Evolutionary conservation across 1,140 invertebrate genomes (phyloP).

Genomic region (Papilio machaon): DNA sequence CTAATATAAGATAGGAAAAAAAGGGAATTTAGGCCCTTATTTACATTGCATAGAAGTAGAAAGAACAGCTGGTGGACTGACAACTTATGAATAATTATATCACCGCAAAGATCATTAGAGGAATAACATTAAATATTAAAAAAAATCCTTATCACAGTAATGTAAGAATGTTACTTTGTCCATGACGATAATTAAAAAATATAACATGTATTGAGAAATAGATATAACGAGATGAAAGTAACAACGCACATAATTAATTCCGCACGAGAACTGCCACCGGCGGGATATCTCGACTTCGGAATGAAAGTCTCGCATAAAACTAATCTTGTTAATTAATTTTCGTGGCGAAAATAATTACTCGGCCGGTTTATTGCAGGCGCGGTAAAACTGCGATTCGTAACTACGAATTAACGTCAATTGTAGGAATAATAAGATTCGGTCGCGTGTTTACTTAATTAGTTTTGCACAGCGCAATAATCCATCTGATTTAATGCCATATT

Average conservation of each 20-base stretch:
- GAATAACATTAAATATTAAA: background rate
- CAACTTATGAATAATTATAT: background rate
- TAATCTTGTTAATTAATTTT: slow-evolving; percentile 63
- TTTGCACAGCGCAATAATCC: background rate
- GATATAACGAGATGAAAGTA: slow-evolving; percentile 74
- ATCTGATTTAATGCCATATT: slow-evolving; percentile 7
- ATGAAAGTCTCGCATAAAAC: slow-evolving; percentile 51
- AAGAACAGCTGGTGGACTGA: background rate
- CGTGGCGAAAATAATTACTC: slow-evolving; percentile 52
- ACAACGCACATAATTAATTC: slow-evolving; percentile 63
- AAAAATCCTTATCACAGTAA: slow-evolving; percentile 1
- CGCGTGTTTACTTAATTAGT: slow-evolving; percentile 30
- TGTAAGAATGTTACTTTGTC: slow-evolving; percentile 51
- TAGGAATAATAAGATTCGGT: slow-evolving; percentile 32
- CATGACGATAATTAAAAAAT: slow-evolving; percentile 31
- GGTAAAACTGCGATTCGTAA: slow-evolving; percentile 39
- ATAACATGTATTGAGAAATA: slow-evolving; percentile 23
- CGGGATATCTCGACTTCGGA: slow-evolving; percentile 48
- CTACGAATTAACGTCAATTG: slow-evolving; percentile 43
- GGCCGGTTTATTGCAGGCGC: slow-evolving; percentile 39
- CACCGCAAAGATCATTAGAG: background rate
- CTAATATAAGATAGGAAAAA: too few species aligned
- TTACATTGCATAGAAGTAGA: too few species aligned
- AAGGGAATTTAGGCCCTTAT: too few species aligned
- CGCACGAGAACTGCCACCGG: slow-evolving; percentile 55